Percentiles rank a stretch among this genome's conserved stretches.
Evolutionary conservation across 30 jellyfish, hydroid and myxozoan genomes (phyloP).

Genomic region (Cassiopea andromeda): DNA sequence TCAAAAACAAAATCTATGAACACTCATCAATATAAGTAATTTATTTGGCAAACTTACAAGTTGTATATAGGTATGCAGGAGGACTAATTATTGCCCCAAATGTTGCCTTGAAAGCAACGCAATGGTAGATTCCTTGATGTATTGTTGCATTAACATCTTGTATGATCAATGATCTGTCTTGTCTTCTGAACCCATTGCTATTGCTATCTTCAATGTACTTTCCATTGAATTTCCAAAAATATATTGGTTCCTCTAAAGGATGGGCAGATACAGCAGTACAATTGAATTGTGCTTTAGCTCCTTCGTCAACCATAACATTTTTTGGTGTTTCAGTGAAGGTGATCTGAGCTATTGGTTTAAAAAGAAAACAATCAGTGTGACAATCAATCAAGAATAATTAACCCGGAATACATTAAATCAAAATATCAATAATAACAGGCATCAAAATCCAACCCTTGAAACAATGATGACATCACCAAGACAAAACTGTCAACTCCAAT

Average conservation of each 20-base stretch:
- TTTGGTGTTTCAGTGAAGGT: conserved; percentile 36
- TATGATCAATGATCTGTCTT: conserved; percentile 25
- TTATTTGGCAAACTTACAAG: conserved; percentile 39
- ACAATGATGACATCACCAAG: neutral
- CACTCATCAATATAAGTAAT: too few relatives aligned
- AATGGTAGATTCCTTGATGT: conserved; percentile 58
- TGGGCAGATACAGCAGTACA: conserved; percentile 35
- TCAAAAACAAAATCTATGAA: too few relatives aligned
- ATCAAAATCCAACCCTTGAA: neutral
- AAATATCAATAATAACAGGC: neutral
- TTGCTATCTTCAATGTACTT: conserved; percentile 7
- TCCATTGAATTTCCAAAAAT: conserved; percentile 67
- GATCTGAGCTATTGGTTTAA: conserved; percentile 20
- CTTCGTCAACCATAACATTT: conserved; percentile 8
- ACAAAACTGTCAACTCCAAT: too few relatives aligned
- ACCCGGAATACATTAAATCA: neutral
- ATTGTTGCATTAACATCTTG: neutral
- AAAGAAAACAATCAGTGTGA: neutral
- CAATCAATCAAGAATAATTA: too few relatives aligned
- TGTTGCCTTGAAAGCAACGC: conserved; percentile 32
- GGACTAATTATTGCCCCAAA: conserved; percentile 65
- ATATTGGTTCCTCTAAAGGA: conserved; percentile 24
- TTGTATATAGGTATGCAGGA: conserved; percentile 49
- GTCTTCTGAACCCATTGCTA: neutral
- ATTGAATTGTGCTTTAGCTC: conserved; percentile 24